These are phyloP conservation scores for Andrena marginata DNA, from an alignment of 2,888 invertebrate genomes.

Conservation along the genomic window DNA sequence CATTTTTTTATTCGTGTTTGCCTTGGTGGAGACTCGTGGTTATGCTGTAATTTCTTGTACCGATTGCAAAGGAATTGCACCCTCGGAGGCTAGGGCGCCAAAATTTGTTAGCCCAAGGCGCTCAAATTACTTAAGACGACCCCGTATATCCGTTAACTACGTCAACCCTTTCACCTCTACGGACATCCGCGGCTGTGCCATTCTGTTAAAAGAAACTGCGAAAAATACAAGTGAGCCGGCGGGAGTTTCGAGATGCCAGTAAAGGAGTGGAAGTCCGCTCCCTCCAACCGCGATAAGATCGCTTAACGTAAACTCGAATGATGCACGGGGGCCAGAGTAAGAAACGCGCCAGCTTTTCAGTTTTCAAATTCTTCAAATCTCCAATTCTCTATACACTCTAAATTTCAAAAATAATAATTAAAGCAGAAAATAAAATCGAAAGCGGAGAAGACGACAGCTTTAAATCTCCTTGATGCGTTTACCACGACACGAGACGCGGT, in stretches of 20 bases:
- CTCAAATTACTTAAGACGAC: background rate
- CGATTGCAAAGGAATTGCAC: no score
- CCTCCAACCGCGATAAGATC: constrained; percentile 23
- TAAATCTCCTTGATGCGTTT: no score
- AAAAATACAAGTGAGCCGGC: background rate
- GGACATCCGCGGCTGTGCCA: no score
- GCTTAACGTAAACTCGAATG: constrained; percentile 42
- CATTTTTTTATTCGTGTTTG: background rate
- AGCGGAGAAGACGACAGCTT: no score
- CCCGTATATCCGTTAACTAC: no score
- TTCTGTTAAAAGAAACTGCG: background rate
- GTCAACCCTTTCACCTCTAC: background rate
- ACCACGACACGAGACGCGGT: no score
- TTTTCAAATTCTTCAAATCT: background rate
- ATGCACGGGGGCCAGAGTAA: background rate
- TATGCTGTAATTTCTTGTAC: no score
- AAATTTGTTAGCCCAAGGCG: no score
- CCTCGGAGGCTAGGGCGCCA: no score
- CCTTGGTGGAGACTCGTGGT: no score
- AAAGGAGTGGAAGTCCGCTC: background rate
- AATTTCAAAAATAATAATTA: background rate
- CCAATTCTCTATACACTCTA: background rate
- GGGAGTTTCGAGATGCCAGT: background rate
- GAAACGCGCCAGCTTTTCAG: background rate
- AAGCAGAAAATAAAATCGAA: no score